These are phyloP conservation scores for Limosa lapponica DNA, from an alignment of 2,797 vertebrate species.

Conservation along the genomic window DNA sequence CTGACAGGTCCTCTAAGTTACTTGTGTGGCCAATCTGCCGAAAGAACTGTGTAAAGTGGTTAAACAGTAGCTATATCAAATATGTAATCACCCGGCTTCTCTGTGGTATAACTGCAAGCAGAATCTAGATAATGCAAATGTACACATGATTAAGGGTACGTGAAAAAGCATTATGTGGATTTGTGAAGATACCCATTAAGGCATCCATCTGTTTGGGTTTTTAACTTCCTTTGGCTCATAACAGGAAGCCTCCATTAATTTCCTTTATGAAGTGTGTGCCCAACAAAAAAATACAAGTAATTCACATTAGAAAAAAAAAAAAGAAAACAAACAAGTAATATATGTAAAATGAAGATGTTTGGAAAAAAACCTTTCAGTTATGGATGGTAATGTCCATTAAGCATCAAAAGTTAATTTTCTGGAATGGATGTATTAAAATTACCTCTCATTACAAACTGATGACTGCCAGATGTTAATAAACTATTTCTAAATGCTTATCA, in stretches of 20 bases:
- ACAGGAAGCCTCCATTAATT: background rate
- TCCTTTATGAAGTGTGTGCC: background rate
- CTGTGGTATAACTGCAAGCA: background rate
- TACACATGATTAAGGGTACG: background rate
- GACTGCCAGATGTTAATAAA: conserved; percentile 33
- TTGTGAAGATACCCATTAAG: background rate
- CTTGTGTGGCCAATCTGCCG: background rate
- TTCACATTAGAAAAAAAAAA: background rate
- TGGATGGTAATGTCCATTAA: background rate
- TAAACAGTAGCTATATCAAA: background rate
- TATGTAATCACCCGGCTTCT: background rate
- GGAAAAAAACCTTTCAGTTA: background rate
- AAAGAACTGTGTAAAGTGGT: background rate
- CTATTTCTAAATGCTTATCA: conserved; percentile 22
- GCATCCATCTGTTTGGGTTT: background rate
- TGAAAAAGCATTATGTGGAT: background rate
- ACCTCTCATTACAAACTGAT: conserved; percentile 14
- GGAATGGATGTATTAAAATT: conserved; percentile 19
- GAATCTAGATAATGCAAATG: background rate
- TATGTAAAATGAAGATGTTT: background rate
- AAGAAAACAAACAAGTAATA: background rate
- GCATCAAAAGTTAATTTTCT: conserved; percentile 31
- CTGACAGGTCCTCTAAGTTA: background rate
- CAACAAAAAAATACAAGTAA: background rate
- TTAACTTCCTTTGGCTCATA: background rate